Conservation (phyloP, 1,140 invertebrate genomes). For the Drosophila truncata region DNA sequence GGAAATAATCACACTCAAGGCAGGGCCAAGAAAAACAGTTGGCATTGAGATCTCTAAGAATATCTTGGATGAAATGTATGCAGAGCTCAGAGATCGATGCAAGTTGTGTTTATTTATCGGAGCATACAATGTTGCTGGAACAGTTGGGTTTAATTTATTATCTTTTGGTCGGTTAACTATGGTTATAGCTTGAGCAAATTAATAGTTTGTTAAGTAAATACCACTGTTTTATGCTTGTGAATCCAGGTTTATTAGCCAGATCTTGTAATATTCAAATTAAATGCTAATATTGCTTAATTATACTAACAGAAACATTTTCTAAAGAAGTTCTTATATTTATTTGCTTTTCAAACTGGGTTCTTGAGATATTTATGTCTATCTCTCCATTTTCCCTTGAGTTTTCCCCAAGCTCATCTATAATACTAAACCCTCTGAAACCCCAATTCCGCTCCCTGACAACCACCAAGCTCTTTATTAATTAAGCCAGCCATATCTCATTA, state of each 20-base stretch:
- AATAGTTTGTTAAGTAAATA: neutral
- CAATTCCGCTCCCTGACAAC: neutral
- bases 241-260: neutral
- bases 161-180: neutral
- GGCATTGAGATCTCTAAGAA: conserved; percentile 7
- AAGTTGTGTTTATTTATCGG: neutral
- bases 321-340: neutral
- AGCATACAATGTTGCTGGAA: neutral
- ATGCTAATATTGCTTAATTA: no score
- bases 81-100: conserved; percentile 4
- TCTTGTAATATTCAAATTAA: conserved; percentile 7
- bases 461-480: conserved; percentile 42
- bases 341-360: neutral
- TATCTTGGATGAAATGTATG: neutral
- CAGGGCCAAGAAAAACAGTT: conserved; percentile 18
- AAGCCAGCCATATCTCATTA: conserved; percentile 41
- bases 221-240: neutral
- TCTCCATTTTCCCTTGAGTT: neutral
- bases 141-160: neutral
- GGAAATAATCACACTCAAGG: conserved; percentile 71
- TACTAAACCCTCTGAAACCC: neutral
- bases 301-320: no score
- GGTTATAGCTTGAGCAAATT: neutral
- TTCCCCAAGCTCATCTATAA: neutral
- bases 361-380: no score